phyloP scores from a whole-genome alignment of 2,113 vertebrate species.

The Pelvicachromis taeniatus region DNA sequence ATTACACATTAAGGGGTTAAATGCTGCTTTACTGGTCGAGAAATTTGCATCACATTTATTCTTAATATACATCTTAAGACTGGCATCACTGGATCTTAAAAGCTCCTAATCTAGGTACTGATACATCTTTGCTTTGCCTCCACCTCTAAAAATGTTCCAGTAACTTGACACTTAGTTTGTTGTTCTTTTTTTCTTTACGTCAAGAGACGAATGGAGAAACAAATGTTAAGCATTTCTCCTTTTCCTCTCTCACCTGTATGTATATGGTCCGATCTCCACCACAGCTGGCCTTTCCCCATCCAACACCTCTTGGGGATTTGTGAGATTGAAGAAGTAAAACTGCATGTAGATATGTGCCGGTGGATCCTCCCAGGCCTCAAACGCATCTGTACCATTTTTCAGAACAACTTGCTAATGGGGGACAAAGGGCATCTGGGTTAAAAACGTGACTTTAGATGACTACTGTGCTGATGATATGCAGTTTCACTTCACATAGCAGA shows the following conservation, averaged over 20 bases:
- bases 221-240: background rate
- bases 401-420: slow-evolving; percentile 78
- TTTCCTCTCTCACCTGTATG: slow-evolving; percentile 81
- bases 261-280: slow-evolving; percentile 88
- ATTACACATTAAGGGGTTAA: background rate
- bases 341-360: slow-evolving; percentile 89
- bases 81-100: background rate
- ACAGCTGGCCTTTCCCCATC: slow-evolving; percentile 80
- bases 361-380: slow-evolving; percentile 84
- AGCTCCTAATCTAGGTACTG: background rate
- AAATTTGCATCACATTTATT: background rate
- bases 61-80: background rate
- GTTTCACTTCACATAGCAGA: slow-evolving; percentile 10
- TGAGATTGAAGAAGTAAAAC: slow-evolving; percentile 95
- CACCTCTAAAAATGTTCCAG: background rate
- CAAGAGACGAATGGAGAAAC: background rate
- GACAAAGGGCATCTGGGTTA: slow-evolving; percentile 28
- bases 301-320: slow-evolving; percentile 87
- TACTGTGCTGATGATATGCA: background rate
- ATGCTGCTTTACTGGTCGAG: background rate
- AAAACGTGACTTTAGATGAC: background rate
- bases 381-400: slow-evolving; percentile 83
- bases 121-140: background rate
- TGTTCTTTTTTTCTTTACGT: background rate
- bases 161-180: background rate